Evolutionary conservation across 2,113 vertebrate species (phyloP), one percentile per base, ranked within the genome.

Genomic region (Platycercus adscitus): DNA sequence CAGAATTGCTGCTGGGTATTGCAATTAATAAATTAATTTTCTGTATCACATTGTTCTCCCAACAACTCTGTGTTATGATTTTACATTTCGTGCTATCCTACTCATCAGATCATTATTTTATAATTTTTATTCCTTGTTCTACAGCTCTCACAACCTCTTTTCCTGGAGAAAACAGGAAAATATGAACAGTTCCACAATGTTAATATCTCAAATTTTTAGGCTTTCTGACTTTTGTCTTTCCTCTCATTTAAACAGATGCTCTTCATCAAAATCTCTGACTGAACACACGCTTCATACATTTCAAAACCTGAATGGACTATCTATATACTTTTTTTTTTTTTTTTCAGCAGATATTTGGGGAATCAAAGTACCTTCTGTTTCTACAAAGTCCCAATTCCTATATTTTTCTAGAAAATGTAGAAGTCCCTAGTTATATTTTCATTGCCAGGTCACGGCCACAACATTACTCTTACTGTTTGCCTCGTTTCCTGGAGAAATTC

Each of bases 371-470:
- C 1, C 4, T 68, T 31, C 21, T 61, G 18, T 53, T 43, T 49
- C 18, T 60, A 63, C 11, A 28, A 66, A 80, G 4, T 46, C 23
- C 5, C 26, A 1, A 1, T 37, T 72, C 47, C 3, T 11, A 28
- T 1, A 24, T 0, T 72, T 95, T 86, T 60, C 17, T 24, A 20
- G 63, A 72, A 72, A 77, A 23, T 0, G 9, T 29, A 3, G 33
- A 37, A 60, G 64, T 49, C 5, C 4, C 65, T 50, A 16, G 4
- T 37, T 60, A 63, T 64, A 16, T 72, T 76, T 28, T 24, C 15
- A 44, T 15, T 44, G 23, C 13, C 12, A 80, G 44, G 31, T 2
- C 2, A 24, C 7, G 9, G 3, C 8, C 18, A 44, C 2, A 1
- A 39, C 3, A 19, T 56, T 52, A 58, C 13, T 73, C 4, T 4